Evolutionary conservation across 2,797 vertebrate genomes (phyloP), one percentile per base, ranked within the genome.

Genomic region (Mycteria americana): DNA sequence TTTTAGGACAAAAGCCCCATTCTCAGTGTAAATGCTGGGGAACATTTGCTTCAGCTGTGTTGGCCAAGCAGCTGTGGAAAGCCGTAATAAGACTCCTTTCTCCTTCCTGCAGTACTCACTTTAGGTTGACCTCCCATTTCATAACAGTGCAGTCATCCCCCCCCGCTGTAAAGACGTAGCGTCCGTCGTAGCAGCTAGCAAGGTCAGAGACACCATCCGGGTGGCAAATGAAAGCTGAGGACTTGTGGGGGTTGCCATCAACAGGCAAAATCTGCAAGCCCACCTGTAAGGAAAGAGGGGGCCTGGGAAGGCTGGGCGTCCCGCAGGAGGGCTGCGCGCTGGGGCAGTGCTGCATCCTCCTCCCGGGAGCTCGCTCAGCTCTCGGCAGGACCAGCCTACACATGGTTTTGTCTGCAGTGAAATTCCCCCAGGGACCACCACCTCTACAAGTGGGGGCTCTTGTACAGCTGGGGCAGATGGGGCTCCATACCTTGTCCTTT

Each of bases 201-300:
- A 99, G 79, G 24, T 98, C 90, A 2, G 98, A 98, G 74, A 97
- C 98, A 0, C 99, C 99, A 0, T 84, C 86, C 0, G 99, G 98
- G 95, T 99, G 99, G 97, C 99, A 99, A 48, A 99, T 91, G 88
- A 99, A 87, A 51, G 98, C 99, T 6, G 96, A 98, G 31, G 99
- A 99, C 94, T 98, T 99, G 97, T 99, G 98, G 10, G 99, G 99
- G 89, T 99, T 99, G 82, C 99, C 99, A 43, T 99, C 99, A 0
- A 99, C 45, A 11, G 99, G 99, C 65, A 99, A 97, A 83, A 99
- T 98, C 98, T 99, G 99, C 91, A 99, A 97, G 60, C 99, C 99
- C 84, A 99, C 98, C 99, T 99, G 68, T 25, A 68, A 72, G 70
- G 81, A 67, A 85, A 94, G 9, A 85, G 27, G 13, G 15, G 53